Percentiles rank a stretch among this genome's conserved stretches.
phyloP scores from a whole-genome alignment of 2,888 invertebrate species.

The Scaptomyza caliginosa region DNA sequence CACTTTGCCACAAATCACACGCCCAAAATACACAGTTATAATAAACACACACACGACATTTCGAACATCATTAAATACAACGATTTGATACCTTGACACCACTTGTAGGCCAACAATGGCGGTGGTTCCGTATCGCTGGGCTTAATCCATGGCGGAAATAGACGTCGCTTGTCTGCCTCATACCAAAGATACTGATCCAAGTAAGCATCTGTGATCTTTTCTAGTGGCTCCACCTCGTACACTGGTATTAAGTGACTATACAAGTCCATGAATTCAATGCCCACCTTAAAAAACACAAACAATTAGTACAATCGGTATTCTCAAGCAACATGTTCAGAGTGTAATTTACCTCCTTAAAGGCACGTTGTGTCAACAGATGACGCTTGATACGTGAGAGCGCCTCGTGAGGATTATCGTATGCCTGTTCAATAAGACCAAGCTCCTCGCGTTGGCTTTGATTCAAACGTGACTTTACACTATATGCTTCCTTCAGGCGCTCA shows the following conservation, averaged over 20 bases:
- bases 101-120: conserved; percentile 96
- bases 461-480: conserved; percentile 97
- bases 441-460: conserved; percentile 99
- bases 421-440: conserved; percentile 99
- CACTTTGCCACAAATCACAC: conserved; percentile 89
- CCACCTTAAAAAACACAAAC: conserved; percentile 87
- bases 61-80: neutral
- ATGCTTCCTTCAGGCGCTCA: conserved; percentile 98
- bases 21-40: conserved; percentile 82
- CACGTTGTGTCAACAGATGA: conserved; percentile 98
- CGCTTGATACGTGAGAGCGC: conserved; percentile 99
- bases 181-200: conserved; percentile 99
- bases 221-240: conserved; percentile 99
- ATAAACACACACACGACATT: neutral
- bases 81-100: conserved; percentile 95
- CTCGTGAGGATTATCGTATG: conserved; percentile 99
- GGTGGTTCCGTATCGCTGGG: conserved; percentile 99
- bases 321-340: too few relatives aligned
- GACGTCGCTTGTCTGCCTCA: conserved; percentile 98
- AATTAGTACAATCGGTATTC: neutral
- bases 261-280: conserved; percentile 99
- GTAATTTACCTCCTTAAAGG: conserved; percentile 97
- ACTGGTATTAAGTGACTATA: conserved; percentile 99
- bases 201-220: conserved; percentile 99
- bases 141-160: conserved; percentile 99